Conservation (phyloP, 1,140 invertebrate genomes). For the Drepana arcuata region DNA sequence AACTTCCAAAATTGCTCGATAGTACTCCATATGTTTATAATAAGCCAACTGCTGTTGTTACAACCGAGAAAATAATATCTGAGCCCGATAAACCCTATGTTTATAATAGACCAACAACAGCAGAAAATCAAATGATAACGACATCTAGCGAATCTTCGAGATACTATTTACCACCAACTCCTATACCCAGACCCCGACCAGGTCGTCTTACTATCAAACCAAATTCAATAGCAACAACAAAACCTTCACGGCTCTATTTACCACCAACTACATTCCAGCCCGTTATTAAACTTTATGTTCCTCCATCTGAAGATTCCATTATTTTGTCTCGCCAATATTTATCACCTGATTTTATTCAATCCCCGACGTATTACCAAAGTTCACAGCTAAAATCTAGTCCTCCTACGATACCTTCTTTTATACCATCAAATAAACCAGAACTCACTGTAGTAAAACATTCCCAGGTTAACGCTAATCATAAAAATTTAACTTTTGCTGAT, state of each 20-base stretch:
- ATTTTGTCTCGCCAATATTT: slow-evolving; percentile 36
- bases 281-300: slow-evolving; percentile 27
- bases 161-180: slow-evolving; percentile 27
- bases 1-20: slow-evolving; percentile 3
- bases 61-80: slow-evolving; percentile 7
- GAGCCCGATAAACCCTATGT: slow-evolving; percentile 10
- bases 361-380: slow-evolving; percentile 21
- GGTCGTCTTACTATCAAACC: slow-evolving; percentile 10
- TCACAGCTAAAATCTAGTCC: slow-evolving; percentile 23
- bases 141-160: slow-evolving; percentile 16
- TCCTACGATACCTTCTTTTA: slow-evolving; percentile 8
- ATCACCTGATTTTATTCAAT: slow-evolving; percentile 19
- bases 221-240: slow-evolving; percentile 4
- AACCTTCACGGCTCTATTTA: neutral
- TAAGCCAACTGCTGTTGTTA: slow-evolving; percentile 9
- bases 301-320: slow-evolving; percentile 15
- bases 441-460: slow-evolving; percentile 24
- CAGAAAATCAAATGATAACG: slow-evolving; percentile 16
- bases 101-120: slow-evolving; percentile 17
- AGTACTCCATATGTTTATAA: slow-evolving; percentile 15
- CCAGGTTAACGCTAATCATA: slow-evolving; percentile 25
- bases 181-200: slow-evolving; percentile 4
- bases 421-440: slow-evolving; percentile 10
- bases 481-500: slow-evolving; percentile 50
- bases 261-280: neutral